Evolutionary conservation across 1,140 invertebrate species (phyloP).

Genomic region (Sycobia sp.): DNA sequence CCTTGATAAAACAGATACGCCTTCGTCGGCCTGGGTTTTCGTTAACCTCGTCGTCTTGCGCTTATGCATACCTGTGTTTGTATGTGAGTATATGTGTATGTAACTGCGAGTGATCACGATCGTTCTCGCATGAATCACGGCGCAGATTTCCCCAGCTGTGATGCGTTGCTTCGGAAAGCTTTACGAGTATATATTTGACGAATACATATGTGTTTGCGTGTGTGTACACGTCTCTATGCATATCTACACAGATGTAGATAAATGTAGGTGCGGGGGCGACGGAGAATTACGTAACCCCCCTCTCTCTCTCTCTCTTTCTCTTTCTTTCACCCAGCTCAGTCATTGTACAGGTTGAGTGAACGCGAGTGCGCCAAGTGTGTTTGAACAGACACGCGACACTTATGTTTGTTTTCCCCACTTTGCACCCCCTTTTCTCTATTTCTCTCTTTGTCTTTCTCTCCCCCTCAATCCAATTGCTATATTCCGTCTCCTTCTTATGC

Average conservation of each 20-base stretch:
- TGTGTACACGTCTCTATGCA: neutral
- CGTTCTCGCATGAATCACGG: too few species aligned
- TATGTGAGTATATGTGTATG: too few species aligned
- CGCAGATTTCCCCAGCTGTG: too few species aligned
- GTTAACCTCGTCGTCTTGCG: too few species aligned
- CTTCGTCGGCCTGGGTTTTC: too few species aligned
- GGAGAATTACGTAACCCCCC: conserved; percentile 7
- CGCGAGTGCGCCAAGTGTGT: conserved; percentile 39
- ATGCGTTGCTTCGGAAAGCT: too few species aligned
- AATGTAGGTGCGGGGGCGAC: neutral
- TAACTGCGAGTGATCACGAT: too few species aligned
- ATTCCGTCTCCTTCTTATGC: too few species aligned
- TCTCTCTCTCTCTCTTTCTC: conserved; percentile 1
- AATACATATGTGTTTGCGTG: too few species aligned
- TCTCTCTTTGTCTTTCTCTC: conserved; percentile 25
- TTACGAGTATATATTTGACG: too few species aligned
- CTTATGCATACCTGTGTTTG: too few species aligned
- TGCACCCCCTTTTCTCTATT: conserved; percentile 17
- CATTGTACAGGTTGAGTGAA: neutral
- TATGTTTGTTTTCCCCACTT: conserved; percentile 42
- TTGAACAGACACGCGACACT: conserved; percentile 55
- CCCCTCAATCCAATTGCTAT: neutral
- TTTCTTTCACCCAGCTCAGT: neutral
- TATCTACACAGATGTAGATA: neutral
- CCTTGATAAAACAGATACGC: too few species aligned